phyloP scores from a whole-genome alignment of 2,888 invertebrate species.

The Pogonocherus hispidulus region DNA sequence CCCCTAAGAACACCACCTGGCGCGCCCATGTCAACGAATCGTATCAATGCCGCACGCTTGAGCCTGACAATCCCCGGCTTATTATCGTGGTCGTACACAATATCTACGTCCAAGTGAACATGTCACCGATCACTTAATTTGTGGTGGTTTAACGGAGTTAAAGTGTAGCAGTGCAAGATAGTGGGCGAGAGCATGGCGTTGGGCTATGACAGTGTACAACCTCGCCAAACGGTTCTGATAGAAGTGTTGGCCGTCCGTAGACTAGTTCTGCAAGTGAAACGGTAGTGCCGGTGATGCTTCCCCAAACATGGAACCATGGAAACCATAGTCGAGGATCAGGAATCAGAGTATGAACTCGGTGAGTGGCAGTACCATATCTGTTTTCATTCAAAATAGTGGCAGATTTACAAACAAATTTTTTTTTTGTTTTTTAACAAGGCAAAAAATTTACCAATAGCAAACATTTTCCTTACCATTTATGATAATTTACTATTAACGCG shows the following conservation, averaged over 20 bases:
- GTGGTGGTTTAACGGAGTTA: slow-evolving; percentile 18
- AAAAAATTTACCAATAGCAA: too few relatives aligned
- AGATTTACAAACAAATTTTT: too few relatives aligned
- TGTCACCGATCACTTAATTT: slow-evolving; percentile 29
- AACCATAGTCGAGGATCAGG: slow-evolving; percentile 79
- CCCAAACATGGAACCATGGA: slow-evolving; percentile 71
- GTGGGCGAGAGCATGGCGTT: slow-evolving; percentile 42
- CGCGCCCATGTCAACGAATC: slow-evolving; percentile 35
- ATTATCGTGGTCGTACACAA: slow-evolving; percentile 24
- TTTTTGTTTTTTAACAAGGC: too few relatives aligned
- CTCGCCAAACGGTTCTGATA: slow-evolving; percentile 25
- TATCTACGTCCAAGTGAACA: slow-evolving; percentile 13
- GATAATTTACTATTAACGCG: too few relatives aligned
- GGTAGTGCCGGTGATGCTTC: slow-evolving; percentile 58
- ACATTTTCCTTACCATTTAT: too few relatives aligned
- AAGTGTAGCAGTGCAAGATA: slow-evolving; percentile 30
- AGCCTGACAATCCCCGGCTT: slow-evolving; percentile 30
- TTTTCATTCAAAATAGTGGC: too few relatives aligned
- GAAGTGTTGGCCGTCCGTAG: slow-evolving; percentile 17
- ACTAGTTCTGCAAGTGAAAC: slow-evolving; percentile 43
- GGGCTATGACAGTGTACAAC: slow-evolving; percentile 37
- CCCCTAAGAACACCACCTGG: background rate
- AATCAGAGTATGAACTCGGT: slow-evolving; percentile 79
- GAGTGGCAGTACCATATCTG: too few relatives aligned
- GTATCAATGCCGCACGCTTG: slow-evolving; percentile 32